A percentile compares a stretch with the other conserved stretches of the same genome.
phyloP scores from a whole-genome alignment of 2,888 invertebrate species.

The Chrysomela aeneicollis region DNA sequence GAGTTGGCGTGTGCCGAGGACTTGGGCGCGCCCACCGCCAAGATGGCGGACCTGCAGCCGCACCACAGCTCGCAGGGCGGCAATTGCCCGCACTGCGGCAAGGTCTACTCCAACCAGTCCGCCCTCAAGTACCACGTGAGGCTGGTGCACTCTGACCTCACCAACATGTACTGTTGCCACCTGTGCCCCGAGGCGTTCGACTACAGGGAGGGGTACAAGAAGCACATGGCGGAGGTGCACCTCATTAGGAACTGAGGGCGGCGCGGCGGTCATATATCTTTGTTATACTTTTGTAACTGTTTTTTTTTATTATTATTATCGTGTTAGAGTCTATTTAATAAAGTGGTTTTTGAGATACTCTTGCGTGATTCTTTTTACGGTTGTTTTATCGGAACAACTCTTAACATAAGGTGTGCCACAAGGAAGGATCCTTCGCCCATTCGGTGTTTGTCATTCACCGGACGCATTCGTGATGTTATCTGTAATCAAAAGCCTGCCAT shows the following conservation, averaged over 20 bases:
- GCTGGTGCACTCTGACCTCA: slow-evolving; percentile 73
- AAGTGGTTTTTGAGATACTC: slow-evolving; percentile 18
- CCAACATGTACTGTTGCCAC: slow-evolving; percentile 74
- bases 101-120: slow-evolving; percentile 74
- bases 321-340: slow-evolving; percentile 10
- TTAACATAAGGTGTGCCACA: too few species aligned
- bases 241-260: slow-evolving; percentile 69
- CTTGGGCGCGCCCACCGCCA: slow-evolving; percentile 29
- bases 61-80: slow-evolving; percentile 65
- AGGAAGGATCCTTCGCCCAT: too few species aligned
- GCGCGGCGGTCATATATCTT: slow-evolving; percentile 29
- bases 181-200: slow-evolving; percentile 74
- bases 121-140: slow-evolving; percentile 70
- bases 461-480: too few species aligned
- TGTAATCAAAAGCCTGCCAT: too few species aligned
- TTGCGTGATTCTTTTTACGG: not conserved
- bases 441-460: too few species aligned
- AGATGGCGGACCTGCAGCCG: slow-evolving; percentile 45
- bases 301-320: slow-evolving; percentile 11
- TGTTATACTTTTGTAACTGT: slow-evolving; percentile 13
- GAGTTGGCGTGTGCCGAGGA: slow-evolving; percentile 24
- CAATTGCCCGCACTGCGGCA: slow-evolving; percentile 74
- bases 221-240: slow-evolving; percentile 74
- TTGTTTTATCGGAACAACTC: too few species aligned
- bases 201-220: slow-evolving; percentile 73